Evolutionary conservation across 2,113 vertebrate genomes (phyloP).

Genomic region (Scomber japonicus): DNA sequence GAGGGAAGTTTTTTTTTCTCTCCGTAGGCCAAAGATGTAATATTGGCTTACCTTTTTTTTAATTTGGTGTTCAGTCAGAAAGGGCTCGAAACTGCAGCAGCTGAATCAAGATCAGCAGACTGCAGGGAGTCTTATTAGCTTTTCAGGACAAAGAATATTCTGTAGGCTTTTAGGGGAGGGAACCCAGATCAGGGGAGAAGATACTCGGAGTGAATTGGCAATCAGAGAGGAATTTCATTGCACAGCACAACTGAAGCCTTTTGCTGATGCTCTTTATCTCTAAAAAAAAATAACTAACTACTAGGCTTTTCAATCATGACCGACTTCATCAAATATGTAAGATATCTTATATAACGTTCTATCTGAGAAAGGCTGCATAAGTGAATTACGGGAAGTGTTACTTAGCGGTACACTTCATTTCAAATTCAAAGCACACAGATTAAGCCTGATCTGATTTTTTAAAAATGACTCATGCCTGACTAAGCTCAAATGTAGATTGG

Average conservation of each 20-base stretch:
- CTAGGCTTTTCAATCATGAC: not conserved
- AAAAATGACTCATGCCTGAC: no score
- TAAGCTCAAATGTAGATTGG: no score
- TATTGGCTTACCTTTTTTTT: conserved; percentile 25
- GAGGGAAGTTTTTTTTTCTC: not conserved
- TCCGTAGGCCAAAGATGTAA: not conserved
- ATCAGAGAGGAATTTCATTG: no score
- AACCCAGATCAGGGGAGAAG: not conserved
- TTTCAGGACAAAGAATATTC: not conserved
- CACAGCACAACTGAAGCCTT: not conserved
- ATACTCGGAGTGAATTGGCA: no score
- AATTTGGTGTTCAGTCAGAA: conserved; percentile 16
- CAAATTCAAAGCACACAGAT: not conserved
- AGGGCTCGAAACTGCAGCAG: not conserved
- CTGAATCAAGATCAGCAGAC: not conserved
- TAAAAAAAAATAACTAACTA: not conserved
- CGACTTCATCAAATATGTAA: conserved; percentile 14
- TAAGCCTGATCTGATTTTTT: not conserved
- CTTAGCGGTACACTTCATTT: not conserved
- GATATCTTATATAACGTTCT: not conserved
- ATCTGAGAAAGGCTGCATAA: not conserved
- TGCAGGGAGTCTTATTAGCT: not conserved
- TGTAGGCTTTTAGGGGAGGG: not conserved
- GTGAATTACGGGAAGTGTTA: not conserved
- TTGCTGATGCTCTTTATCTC: not conserved